Percentiles rank a stretch among this genome's conserved stretches.
phyloP scores from a whole-genome alignment of 2,797 vertebrate species.

The Choloepus didactylus region DNA sequence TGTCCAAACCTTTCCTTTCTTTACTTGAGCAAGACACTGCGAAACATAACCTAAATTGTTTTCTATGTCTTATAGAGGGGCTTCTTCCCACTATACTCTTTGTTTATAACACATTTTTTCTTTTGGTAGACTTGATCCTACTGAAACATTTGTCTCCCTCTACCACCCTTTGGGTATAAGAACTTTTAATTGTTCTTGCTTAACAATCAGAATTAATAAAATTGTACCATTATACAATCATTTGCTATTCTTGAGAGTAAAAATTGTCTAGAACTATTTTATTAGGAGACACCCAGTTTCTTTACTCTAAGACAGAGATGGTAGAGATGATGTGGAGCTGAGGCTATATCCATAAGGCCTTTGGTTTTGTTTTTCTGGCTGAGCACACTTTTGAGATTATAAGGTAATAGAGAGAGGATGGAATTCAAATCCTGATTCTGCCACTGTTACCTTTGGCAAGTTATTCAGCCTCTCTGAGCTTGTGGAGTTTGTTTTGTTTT shows the following conservation, averaged over 20 bases:
- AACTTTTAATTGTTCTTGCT: constrained; percentile 29
- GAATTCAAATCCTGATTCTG: background rate
- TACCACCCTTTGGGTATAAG: background rate
- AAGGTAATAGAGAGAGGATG: background rate
- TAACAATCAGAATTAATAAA: background rate
- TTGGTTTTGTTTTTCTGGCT: background rate
- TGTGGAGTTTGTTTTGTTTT: background rate
- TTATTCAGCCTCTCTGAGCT: background rate
- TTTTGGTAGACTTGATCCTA: background rate
- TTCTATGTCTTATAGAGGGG: background rate
- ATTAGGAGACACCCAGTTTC: background rate
- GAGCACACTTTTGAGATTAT: background rate
- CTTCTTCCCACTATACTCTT: background rate
- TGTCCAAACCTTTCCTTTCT: background rate
- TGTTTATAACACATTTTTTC: constrained; percentile 16
- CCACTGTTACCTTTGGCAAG: background rate
- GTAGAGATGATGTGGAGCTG: background rate
- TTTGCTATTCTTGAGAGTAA: background rate
- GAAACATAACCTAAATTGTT: background rate
- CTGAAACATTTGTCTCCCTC: background rate
- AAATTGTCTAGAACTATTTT: constrained; percentile 13
- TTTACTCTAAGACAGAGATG: background rate
- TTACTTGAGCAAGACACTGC: background rate
- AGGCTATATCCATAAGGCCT: background rate
- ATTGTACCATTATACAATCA: background rate